Evolutionary conservation across 2,888 invertebrate species (phyloP), one percentile per base, ranked within the genome.

Genomic region (Noctua pronuba): DNA sequence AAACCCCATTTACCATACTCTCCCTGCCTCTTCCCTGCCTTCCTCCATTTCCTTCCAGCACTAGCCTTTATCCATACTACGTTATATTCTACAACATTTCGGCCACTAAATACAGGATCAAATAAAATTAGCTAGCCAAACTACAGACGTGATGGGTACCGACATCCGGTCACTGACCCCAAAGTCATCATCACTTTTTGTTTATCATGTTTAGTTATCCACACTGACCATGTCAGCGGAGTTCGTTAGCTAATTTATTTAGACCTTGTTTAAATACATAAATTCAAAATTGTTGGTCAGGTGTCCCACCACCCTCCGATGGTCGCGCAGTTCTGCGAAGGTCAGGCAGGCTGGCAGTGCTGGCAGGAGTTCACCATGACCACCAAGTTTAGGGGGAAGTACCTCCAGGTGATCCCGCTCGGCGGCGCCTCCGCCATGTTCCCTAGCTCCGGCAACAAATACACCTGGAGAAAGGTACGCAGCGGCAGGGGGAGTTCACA

Each of bases 321-420:
- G 97, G 98, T 99, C 86, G 99, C 99, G 55, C 98, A 99, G 94
- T 98, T 98, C 96, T 99, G 99, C 93, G 99, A 99, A 95, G 99
- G 99, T 24, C 96, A 97, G 85, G 96, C 97, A 78, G 98, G 97
- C 62, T 99, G 99, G 99, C 97, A 97, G 87, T 98, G 98, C 94
- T 99, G 99, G 99, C 99, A 99, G 96, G 99, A 99, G 97, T 99
- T 99, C 97, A 99, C 99, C 67, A 99, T 99, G 99, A 99, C 99
- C 80, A 99, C 99, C 92, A 99, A 99, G 97, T 99, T 99, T 96
- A 97, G 99, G 83, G 99, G 99, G 88, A 99, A 99, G 97, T 99
- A 99, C 96, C 97, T 99, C 83, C 99, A 99, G 97, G 97, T 98
- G 83, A 97, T 98, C 90, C 98, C 98, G 71, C 96, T 98, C 88